Percentiles rank a stretch among this genome's conserved stretches.
These are phyloP conservation scores for Amia ocellicauda DNA, from an alignment of 2,113 vertebrate genomes.

Conservation along the genomic window DNA sequence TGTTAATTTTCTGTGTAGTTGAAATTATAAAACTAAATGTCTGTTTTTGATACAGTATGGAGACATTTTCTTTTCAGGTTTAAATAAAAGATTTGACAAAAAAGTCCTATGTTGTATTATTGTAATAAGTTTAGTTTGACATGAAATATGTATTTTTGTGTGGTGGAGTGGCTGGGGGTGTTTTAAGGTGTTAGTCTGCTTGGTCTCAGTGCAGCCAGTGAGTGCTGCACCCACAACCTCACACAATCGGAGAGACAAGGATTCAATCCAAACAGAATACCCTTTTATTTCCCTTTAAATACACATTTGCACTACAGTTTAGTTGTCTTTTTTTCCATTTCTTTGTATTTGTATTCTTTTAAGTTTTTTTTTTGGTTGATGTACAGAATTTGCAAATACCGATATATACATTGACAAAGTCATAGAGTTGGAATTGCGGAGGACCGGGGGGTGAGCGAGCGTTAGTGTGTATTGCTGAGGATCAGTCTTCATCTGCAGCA, in stretches of 20 bases:
- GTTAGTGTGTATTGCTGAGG: too few species aligned
- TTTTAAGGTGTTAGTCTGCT: too few species aligned
- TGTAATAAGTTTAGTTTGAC: too few species aligned
- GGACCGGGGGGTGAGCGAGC: conserved; percentile 22
- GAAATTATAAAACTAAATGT: neutral
- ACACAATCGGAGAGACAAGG: too few species aligned
- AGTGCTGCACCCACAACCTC: too few species aligned
- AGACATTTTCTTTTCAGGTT: conserved; percentile 39
- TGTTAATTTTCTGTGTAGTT: too few species aligned
- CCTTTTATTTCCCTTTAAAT: conserved; percentile 58
- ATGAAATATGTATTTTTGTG: too few species aligned
- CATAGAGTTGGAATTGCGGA: conserved; percentile 20
- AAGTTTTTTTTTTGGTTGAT: conserved; percentile 18
- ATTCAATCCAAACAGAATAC: conserved; percentile 46
- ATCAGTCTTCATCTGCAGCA: too few species aligned
- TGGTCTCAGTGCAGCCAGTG: neutral
- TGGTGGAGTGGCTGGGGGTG: neutral
- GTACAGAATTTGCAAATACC: conserved; percentile 41
- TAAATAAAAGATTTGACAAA: conserved; percentile 44
- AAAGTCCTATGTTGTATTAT: too few species aligned
- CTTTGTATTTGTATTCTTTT: conserved; percentile 29
- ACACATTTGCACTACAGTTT: conserved; percentile 52
- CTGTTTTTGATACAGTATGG: conserved; percentile 15
- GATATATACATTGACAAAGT: conserved; percentile 54
- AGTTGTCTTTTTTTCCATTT: conserved; percentile 25